Evolutionary conservation across 2,888 invertebrate genomes (phyloP), one percentile per base, ranked within the genome.

Genomic region (Harpagoxenus sublaevis): DNA sequence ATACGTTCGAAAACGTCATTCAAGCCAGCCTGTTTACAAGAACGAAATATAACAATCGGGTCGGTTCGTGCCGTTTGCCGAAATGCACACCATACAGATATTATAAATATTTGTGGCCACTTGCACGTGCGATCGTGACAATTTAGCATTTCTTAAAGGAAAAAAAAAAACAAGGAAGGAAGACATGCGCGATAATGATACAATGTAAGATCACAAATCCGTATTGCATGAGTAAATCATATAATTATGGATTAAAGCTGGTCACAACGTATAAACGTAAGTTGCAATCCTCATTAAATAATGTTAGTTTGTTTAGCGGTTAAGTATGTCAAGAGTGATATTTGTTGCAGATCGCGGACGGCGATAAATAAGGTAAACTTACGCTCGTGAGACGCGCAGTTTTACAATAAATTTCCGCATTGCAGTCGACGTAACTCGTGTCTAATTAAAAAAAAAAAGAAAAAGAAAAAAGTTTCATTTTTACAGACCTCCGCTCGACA

Each of bases 41-140:
- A 65, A 65, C 35, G 1, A 62, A 62, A 15, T 48, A 63, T 18
- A 75, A 75, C 65, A 75, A 18, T 60, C 71, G 48, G 0, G 10
- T 4, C 57, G 57, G 48, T 79, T 60, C 71, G 79, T 79, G 79
- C 57, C 48, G 79, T 35, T 79, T 71, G 57, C 60, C 48, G 8
- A 71, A 79, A 70, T 39, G 55, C 18, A 28, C 12, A 5, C 35
- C 35, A 1, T 9, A 12, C 31, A 18, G 23, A 31, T 68, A 55
- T 62, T n/a, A 28, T 15, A 48, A 71, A 70, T 78, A 70, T 78
- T 70, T 78, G 53, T 12, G 28, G 10, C 53, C 53, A n/a, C 42
- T 71, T 10, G 70, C 84, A 84, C 79, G 79, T 42, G 35, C 84
- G 78, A 70, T 62, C 83, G 84, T 63, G 79, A 79, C 79, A 39